Evolutionary conservation across 2,113 vertebrate species (phyloP), one percentile per base, ranked within the genome.

Genomic region (Cercocebus atys): DNA sequence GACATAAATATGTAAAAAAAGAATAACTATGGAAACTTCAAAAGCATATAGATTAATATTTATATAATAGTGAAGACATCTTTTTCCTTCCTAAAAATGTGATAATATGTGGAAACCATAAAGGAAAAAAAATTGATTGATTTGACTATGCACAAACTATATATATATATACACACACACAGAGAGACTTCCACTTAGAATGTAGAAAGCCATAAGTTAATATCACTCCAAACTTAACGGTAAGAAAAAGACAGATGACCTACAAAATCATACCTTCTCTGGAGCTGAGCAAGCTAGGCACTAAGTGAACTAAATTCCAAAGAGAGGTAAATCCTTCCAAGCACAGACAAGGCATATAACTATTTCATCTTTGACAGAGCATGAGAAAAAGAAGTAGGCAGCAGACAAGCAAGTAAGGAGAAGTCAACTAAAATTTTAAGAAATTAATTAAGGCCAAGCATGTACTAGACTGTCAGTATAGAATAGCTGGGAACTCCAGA

Each of bases 51-150:
- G 12, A 72, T 72, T 23, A 85, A 61, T 79, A 93, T 78, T 93
- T 76, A 70, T 61, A 8, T 76, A 61, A 64, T 68, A 50, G 11
- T 57, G 47, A 87, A 25, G 6, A 87, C 55, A 38, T 8, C 27
- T 81, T 84, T 64, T 91, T 64, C n/a, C 76, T n/a, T 72, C 82
- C 73, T 94, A 94, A 88, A 94, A 88, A 68, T 70, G 35, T 88
- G 43, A 59, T 25, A 10, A 52, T 94, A 75, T 81, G 25, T 14
- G 66, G 25, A 87, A 81, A 90, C 25, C 20, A 35, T 30, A 50
- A 57, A 86, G 61, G 16, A 30, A 73, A 89, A 84, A 84, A 57
- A 25, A 35, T 4, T n/a, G 17, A 93, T 73, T 64, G 8, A 64
- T 90, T 23, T 73, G 16, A 70, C 8, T 85, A 45, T 75, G 35